Evolutionary conservation across 2,113 vertebrate genomes (phyloP).

Genomic region (Syrmaticus mikado): DNA sequence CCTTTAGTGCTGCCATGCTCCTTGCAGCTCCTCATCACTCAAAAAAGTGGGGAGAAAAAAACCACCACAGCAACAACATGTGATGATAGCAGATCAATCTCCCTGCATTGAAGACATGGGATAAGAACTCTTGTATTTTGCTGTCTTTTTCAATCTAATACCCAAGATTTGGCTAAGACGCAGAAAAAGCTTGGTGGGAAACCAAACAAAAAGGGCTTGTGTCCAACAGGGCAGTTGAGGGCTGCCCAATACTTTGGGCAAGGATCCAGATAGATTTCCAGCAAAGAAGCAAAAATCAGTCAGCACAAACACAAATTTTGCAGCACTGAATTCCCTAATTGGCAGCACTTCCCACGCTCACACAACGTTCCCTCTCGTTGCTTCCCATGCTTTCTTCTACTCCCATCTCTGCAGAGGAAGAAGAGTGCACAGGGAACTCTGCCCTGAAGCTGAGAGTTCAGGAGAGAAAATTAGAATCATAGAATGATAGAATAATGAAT

Average conservation of each 20-base stretch:
- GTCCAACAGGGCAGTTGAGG: background rate
- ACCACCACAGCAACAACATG: background rate
- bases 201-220: background rate
- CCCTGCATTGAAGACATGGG: background rate
- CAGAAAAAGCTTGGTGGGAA: background rate
- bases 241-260: background rate
- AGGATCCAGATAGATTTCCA: background rate
- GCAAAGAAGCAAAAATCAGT: background rate
- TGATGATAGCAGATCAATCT: background rate
- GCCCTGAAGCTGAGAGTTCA: background rate
- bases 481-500: too few relatives aligned
- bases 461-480: too few relatives aligned
- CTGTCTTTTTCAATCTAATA: background rate
- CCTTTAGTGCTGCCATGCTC: background rate
- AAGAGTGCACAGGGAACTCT: background rate
- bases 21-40: fast-evolving
- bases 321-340: background rate
- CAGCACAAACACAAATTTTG: background rate
- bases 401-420: background rate
- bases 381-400: background rate
- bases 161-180: background rate
- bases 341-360: fast-evolving
- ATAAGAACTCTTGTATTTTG: background rate
- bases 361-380: background rate
- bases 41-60: background rate